These are phyloP conservation scores for Physocephala rufipes DNA, from an alignment of 2,888 invertebrate genomes.

Conservation along the genomic window DNA sequence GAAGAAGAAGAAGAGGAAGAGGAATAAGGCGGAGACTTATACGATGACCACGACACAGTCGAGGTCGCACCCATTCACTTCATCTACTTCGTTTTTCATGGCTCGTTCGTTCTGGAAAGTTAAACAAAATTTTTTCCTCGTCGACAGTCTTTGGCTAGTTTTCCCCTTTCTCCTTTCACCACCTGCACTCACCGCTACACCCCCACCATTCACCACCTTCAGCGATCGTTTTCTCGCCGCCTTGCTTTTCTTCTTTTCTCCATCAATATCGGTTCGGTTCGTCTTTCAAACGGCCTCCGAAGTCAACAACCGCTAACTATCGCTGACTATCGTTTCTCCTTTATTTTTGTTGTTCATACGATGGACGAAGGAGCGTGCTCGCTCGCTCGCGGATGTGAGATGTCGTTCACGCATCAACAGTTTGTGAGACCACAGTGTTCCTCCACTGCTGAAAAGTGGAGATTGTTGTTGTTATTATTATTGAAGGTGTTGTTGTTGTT, in stretches of 20 bases:
- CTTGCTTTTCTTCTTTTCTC: background rate
- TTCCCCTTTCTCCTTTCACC: background rate
- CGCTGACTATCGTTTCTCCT: no score
- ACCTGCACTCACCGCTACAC: no score
- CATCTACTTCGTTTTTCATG: background rate
- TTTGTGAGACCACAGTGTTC: constrained; percentile 40
- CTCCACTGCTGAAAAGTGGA: background rate
- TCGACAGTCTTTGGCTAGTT: constrained; percentile 8
- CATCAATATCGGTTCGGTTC: background rate
- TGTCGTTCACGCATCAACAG: constrained; percentile 51
- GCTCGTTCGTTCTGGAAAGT: background rate
- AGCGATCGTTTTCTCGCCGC: background rate
- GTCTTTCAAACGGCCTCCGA: constrained; percentile 12
- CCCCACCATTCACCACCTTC: background rate
- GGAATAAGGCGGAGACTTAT: no score
- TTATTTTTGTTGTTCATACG: constrained; percentile 12
- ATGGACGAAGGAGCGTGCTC: no score
- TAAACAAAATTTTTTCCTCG: background rate
- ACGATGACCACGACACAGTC: background rate
- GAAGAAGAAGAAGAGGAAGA: no score
- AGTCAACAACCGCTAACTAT: constrained; percentile 35
- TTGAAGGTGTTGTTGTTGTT: background rate
- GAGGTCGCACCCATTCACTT: background rate
- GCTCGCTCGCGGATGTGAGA: constrained; percentile 30
- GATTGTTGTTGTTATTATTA: constrained; percentile 11